Evolutionary conservation across 2,113 vertebrate genomes (phyloP).

Genomic region (Cacatua alba): DNA sequence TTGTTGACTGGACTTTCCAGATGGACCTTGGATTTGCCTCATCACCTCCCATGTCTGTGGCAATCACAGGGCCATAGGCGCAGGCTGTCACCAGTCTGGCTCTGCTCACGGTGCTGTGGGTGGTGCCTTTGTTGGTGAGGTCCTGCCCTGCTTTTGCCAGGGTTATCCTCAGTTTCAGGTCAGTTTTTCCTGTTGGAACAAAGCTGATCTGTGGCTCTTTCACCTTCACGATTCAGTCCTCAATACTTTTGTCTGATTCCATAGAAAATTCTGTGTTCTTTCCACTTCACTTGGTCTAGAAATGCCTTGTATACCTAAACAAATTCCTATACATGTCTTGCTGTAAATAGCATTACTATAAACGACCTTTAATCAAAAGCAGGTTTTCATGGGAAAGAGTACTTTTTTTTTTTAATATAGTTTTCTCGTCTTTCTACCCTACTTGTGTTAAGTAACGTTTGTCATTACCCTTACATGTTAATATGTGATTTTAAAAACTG

Average conservation of each 20-base stretch:
- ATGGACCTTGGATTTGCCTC: neutral
- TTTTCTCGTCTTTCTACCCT: neutral
- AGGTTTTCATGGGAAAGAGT: neutral
- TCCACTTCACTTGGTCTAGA: neutral
- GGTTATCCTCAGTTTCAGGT: neutral
- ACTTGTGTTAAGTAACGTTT: neutral
- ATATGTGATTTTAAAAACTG: neutral
- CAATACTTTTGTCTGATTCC: neutral
- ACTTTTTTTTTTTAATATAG: neutral
- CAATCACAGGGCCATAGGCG: rapidly evolving
- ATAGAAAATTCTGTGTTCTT: neutral
- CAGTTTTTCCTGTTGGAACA: neutral
- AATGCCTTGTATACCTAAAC: neutral
- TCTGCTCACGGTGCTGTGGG: neutral
- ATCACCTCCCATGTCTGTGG: neutral
- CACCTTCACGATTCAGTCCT: neutral
- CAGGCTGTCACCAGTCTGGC: neutral
- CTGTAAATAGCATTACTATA: neutral
- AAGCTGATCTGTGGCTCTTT: neutral
- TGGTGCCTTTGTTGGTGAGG: neutral
- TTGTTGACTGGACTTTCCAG: neutral
- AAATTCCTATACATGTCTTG: neutral
- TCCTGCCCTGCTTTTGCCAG: neutral
- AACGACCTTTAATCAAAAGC: neutral
- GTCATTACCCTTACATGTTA: neutral